Conservation (phyloP, 2,888 invertebrate genomes). For the Pammene fasciana region DNA sequence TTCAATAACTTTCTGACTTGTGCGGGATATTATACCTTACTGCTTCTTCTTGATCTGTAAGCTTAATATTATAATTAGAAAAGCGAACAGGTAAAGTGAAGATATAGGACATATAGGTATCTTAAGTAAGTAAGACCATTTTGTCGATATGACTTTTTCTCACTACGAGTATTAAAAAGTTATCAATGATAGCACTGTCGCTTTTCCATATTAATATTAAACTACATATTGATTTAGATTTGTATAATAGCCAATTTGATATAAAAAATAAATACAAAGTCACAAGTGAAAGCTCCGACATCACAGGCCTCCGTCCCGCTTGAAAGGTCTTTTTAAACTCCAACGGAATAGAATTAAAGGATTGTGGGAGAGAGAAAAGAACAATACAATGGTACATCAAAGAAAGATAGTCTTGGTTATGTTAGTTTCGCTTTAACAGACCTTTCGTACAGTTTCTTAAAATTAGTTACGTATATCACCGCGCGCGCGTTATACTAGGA, state of each 20-base stretch:
- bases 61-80: slow-evolving; percentile 23
- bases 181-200: background rate
- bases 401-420: background rate
- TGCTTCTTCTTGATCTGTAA: background rate
- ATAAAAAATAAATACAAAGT: slow-evolving; percentile 7
- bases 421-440: slow-evolving; percentile 6
- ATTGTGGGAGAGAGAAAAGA: background rate
- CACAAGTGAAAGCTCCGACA: slow-evolving; percentile 46
- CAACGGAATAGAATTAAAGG: background rate
- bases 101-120: too few species aligned
- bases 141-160: background rate
- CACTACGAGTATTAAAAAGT: too few species aligned
- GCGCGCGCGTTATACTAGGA: slow-evolving; percentile 66
- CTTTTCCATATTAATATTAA: slow-evolving; percentile 28
- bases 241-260: background rate
- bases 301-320: slow-evolving; percentile 49
- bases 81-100: background rate
- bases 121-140: background rate
- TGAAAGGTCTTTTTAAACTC: background rate
- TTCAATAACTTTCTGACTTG: slow-evolving; percentile 54
- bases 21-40: slow-evolving; percentile 33
- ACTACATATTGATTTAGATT: slow-evolving; percentile 6
- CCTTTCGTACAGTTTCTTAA: slow-evolving; percentile 48
- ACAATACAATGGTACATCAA: slow-evolving; percentile 3
- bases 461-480: slow-evolving; percentile 79